Percentiles rank a stretch among this genome's conserved stretches.
Evolutionary conservation across 2,888 invertebrate genomes (phyloP).

Genomic region (Odiellus spinosus): DNA sequence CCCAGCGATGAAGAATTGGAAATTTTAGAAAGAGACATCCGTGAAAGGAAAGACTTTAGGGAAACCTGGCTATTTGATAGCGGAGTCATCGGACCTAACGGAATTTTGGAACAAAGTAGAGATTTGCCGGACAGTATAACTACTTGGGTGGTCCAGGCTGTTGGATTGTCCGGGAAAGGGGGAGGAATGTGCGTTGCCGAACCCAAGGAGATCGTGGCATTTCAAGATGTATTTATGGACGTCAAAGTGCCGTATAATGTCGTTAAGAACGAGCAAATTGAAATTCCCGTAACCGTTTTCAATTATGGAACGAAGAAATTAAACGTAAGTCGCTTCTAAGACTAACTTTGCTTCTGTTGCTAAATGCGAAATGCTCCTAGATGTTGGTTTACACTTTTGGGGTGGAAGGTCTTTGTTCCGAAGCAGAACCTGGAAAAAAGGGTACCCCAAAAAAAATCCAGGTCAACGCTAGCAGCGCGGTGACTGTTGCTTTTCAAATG

Average conservation of each 20-base stretch:
- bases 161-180: constrained; percentile 13
- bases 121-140: constrained; percentile 22
- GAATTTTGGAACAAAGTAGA: constrained; percentile 2
- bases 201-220: constrained; percentile 13
- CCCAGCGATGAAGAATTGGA: constrained; percentile 6
- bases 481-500: constrained; percentile 15
- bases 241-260: constrained; percentile 20
- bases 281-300: constrained; percentile 20
- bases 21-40: constrained; percentile 8
- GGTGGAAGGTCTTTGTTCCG: constrained; percentile 18
- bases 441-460: constrained; percentile 13
- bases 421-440: constrained; percentile 15
- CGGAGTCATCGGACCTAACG: constrained; percentile 12
- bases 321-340: constrained; percentile 9
- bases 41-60: constrained; percentile 18
- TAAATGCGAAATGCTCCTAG: constrained; percentile 4
- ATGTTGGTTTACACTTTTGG: constrained; percentile 19
- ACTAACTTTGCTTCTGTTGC: neutral
- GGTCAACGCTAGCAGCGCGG: constrained; percentile 11
- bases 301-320: constrained; percentile 15
- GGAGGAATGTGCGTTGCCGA: constrained; percentile 18
- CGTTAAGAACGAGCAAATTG: constrained; percentile 21
- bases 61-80: constrained; percentile 21
- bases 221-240: constrained; percentile 20
- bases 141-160: constrained; percentile 18